Conservation (phyloP, 2,797 vertebrate genomes). For the Sorex maritimensis region DNA sequence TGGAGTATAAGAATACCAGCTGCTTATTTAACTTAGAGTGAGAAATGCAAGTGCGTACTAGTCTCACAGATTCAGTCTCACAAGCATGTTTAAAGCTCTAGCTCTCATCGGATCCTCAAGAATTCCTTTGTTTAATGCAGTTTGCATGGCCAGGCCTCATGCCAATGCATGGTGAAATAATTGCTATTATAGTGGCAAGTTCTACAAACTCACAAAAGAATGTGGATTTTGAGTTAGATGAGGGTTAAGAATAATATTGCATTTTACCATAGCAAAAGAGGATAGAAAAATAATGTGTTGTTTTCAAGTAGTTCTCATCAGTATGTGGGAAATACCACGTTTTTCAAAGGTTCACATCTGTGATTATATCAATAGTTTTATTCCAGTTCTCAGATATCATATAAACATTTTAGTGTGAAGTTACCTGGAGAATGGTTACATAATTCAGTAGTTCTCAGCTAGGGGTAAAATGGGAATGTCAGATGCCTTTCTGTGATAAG, state of each 20-base stretch:
- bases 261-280: too few species aligned
- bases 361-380: neutral
- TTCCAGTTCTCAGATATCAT: conserved; percentile 43
- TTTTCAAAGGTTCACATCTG: conserved; percentile 32
- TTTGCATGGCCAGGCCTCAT: neutral
- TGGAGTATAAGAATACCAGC: neutral
- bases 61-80: too few species aligned
- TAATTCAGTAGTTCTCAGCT: conserved; percentile 54
- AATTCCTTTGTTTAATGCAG: conserved; percentile 27
- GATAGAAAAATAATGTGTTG: too few species aligned
- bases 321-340: neutral
- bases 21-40: neutral
- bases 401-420: conserved; percentile 43
- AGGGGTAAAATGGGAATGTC: neutral
- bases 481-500: neutral
- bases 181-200: neutral
- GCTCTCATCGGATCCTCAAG: too few species aligned
- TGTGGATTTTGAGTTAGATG: too few species aligned
- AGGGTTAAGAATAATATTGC: too few species aligned
- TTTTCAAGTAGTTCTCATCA: too few species aligned
- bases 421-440: neutral
- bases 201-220: neutral
- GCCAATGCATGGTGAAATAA: neutral
- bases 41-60: too few species aligned
- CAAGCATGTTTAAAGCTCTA: too few species aligned